Percentiles rank a stretch among this genome's conserved stretches.
phyloP scores from a whole-genome alignment of 2,888 invertebrate species.

The Pristionchus mayeri region DNA sequence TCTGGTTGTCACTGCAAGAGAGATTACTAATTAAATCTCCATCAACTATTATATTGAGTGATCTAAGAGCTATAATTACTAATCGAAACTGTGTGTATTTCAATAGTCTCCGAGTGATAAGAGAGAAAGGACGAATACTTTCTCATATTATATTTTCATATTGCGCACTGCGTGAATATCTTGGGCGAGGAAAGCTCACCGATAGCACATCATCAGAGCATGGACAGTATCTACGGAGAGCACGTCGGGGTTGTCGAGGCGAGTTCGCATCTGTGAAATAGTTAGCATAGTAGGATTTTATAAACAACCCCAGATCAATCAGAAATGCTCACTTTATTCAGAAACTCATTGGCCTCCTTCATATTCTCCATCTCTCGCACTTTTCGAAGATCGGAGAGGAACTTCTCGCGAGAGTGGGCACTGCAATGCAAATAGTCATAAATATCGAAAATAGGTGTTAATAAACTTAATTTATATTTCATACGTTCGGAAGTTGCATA shows the following conservation, averaged over 20 bases:
- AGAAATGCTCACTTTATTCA: constrained; percentile 87
- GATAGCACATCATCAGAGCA: constrained; percentile 69
- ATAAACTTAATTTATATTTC: too few species aligned
- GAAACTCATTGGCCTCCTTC: constrained; percentile 82
- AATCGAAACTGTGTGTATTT: background rate
- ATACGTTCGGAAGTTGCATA: too few species aligned
- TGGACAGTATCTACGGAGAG: constrained; percentile 93
- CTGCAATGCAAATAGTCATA: constrained; percentile 79
- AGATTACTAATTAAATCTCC: too few species aligned
- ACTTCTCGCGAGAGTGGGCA: constrained; percentile 97
- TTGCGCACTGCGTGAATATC: background rate
- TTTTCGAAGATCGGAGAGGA: constrained; percentile 90
- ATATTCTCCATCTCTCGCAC: constrained; percentile 89
- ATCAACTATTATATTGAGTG: too few species aligned
- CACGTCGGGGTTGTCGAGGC: constrained; percentile 96
- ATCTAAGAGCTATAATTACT: background rate
- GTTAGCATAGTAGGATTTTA: too few species aligned
- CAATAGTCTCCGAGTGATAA: background rate
- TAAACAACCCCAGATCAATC: background rate
- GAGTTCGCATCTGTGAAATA: constrained; percentile 79
- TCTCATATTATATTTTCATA: background rate
- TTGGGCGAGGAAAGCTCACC: constrained; percentile 54
- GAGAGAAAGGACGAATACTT: background rate
- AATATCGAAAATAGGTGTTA: too few species aligned
- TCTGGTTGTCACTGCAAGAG: constrained; percentile 75